Base-by-base conservation (phyloP, 2,797 vertebrate species). In the Pygocentrus nattereri region DNA sequence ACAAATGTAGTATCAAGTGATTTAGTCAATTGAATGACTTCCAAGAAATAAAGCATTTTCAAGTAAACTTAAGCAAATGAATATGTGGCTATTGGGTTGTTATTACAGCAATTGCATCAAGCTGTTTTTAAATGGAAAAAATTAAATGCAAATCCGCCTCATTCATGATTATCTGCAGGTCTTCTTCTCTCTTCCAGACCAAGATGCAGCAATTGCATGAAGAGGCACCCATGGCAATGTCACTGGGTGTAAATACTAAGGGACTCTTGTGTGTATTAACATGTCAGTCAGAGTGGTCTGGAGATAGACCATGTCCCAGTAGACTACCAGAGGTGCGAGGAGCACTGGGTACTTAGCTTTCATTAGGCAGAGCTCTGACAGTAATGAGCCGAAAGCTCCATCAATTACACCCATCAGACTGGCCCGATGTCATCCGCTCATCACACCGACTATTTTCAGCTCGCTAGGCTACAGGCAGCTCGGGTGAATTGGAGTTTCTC, bases 361-460 rank as follows among this genome's bases (percentile, higher is more conserved):
- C 70, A 83, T 88, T 86, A 83, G 67, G 74, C 58, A 34, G 44
- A 73, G 61, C 58, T 76, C 74, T 56, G 56, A 15, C 74, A 67
- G 67, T 86, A 85, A 85, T 87, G 67, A 78, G 75, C 71, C 61
- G 25, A 78, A 72, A 82, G 62, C 75, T 85, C 81, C 76, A 86
- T 85, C 81, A 72, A 31, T 85, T 83, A 87, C 34, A 49, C 44
- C 76, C 61, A 68, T 81, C 65, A 38, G 69, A 25, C 64, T 77
- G 82, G 50, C 62, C 59, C 68, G 25, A 67, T 81, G 78, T 80
- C 79, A 74, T 78, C 54, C 49, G 68, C 67, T 59, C 74, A 73
- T 86, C 83, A 76, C 30, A 74, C 27, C 2, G 47, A 74, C 80
- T 87, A 76, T 81, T 85, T 80, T 82, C 85, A 85, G 82, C 61